These are phyloP conservation scores for Acrocephalus arundinaceus DNA, from an alignment of 2,113 vertebrate species.

Conservation along the genomic window DNA sequence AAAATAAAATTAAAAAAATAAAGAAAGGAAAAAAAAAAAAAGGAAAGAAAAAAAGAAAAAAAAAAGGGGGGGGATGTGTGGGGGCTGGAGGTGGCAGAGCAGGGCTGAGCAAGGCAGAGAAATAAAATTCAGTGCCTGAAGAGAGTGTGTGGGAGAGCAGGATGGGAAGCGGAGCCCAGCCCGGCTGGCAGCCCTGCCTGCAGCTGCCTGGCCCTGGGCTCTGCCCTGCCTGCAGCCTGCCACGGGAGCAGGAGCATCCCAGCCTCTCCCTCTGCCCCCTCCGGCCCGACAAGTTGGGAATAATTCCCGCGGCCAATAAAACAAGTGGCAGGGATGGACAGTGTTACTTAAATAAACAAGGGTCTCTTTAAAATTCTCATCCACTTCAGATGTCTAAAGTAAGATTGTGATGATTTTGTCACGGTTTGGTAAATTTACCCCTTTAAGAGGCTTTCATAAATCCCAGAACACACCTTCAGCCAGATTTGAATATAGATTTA, in stretches of 20 bases:
- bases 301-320: constrained; percentile 69
- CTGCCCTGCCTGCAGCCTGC: not conserved
- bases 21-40: rapidly evolving
- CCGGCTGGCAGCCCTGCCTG: not conserved
- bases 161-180: not conserved
- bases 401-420: constrained; percentile 94
- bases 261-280: constrained; percentile 14
- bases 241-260: not conserved
- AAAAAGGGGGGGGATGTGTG: too few relatives aligned
- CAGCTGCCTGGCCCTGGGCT: not conserved
- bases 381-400: constrained; percentile 88
- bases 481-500: constrained; percentile 99
- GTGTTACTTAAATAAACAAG: constrained; percentile 81
- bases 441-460: constrained; percentile 98
- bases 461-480: constrained; percentile 92
- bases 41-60: not conserved
- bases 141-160: not conserved
- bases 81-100: not conserved
- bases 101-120: not conserved
- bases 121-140: not conserved
- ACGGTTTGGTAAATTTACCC: constrained; percentile 98
- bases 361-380: constrained; percentile 84
- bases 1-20: rapidly evolving
- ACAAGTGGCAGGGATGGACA: constrained; percentile 73
- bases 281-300: constrained; percentile 50